These are phyloP conservation scores for Melangyna quadrimaculata DNA, from an alignment of 2,888 invertebrate species.

Conservation along the genomic window DNA sequence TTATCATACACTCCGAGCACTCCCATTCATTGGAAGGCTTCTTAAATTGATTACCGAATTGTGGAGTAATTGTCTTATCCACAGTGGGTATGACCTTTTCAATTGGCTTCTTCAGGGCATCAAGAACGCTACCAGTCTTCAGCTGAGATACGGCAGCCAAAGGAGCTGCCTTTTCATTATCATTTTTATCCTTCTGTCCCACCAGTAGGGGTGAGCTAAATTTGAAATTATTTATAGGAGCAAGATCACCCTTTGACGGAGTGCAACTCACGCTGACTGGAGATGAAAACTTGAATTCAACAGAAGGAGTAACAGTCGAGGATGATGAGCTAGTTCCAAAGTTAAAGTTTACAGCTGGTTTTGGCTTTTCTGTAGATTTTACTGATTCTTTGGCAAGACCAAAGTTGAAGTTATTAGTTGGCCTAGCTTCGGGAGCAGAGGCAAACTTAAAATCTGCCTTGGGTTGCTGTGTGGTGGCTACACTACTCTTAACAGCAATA, in stretches of 20 bases:
- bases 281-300: conserved; percentile 81
- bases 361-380: conserved; percentile 11
- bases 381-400: conserved; percentile 72
- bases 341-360: conserved; percentile 51
- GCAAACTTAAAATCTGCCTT: conserved; percentile 82
- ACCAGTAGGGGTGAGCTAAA: conserved; percentile 83
- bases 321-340: conserved; percentile 14
- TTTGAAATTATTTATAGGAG: conserved; percentile 82
- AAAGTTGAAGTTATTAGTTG: conserved; percentile 40
- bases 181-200: conserved; percentile 43
- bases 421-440: conserved; percentile 33
- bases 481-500: conserved; percentile 77
- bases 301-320: not conserved
- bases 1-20: conserved; percentile 85
- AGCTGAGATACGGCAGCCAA: conserved; percentile 74
- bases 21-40: conserved; percentile 84
- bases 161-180: not conserved
- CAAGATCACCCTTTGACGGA: conserved; percentile 78
- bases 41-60: conserved; percentile 82
- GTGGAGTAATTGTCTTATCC: conserved; percentile 8
- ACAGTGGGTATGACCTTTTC: conserved; percentile 19
- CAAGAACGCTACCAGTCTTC: conserved; percentile 81
- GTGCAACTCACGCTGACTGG: conserved; percentile 80
- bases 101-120: conserved; percentile 75
- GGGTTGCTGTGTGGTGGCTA: conserved; percentile 75